Evolutionary conservation across 2,888 invertebrate genomes (phyloP).

Genomic region (Gasteruption jaculator): DNA sequence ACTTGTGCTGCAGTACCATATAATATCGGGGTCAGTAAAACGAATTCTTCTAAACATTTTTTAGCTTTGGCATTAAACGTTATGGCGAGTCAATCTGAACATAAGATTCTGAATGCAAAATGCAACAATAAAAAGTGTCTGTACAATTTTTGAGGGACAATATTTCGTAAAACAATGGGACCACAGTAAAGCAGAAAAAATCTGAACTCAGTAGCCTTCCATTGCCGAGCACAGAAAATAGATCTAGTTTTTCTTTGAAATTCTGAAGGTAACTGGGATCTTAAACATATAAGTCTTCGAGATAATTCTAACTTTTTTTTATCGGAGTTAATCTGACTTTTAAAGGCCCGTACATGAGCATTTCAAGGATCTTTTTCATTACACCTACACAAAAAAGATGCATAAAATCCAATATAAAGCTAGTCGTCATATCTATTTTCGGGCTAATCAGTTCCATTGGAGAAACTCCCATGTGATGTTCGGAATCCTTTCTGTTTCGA

Average conservation of each 20-base stretch:
- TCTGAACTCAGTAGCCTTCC: slow-evolving; percentile 29
- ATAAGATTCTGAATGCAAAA: slow-evolving; percentile 23
- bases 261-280: slow-evolving; percentile 22
- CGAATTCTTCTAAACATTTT: slow-evolving; percentile 28
- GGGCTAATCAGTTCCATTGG: no score
- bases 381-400: slow-evolving; percentile 1
- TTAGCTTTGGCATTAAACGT: slow-evolving; percentile 20
- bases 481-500: neutral
- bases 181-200: slow-evolving; percentile 29
- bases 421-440: slow-evolving; percentile 5
- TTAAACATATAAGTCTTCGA: slow-evolving; percentile 12
- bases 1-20: slow-evolving; percentile 27
- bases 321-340: no score
- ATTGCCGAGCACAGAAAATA: slow-evolving; percentile 16
- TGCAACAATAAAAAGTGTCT: slow-evolving; percentile 29
- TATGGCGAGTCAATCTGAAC: neutral
- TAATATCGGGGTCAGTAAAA: slow-evolving; percentile 23
- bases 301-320: slow-evolving; percentile 12
- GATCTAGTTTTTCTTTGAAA: slow-evolving; percentile 26
- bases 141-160: slow-evolving; percentile 20
- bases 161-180: slow-evolving; percentile 23
- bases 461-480: slow-evolving; percentile 8
- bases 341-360: slow-evolving; percentile 10
- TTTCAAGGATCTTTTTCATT: slow-evolving; percentile 15
- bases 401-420: no score